Evolutionary conservation across 2,113 vertebrate genomes (phyloP).

Genomic region (Paraplagusia blochii): DNA sequence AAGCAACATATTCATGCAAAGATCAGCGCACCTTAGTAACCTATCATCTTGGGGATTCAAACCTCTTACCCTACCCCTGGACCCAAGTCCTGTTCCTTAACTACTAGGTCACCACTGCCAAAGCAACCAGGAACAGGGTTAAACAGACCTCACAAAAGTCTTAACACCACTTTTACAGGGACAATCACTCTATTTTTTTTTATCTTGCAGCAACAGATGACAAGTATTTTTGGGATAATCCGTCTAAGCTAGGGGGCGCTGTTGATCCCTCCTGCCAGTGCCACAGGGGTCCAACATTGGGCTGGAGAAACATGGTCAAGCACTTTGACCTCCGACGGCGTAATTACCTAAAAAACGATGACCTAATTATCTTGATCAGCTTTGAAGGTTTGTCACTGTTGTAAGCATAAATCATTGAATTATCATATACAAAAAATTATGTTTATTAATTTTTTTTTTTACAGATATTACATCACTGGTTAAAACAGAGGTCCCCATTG

Average conservation of each 20-base stretch:
- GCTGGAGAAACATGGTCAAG: constrained; percentile 70
- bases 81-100: too few relatives aligned
- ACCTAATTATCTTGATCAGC: constrained; percentile 74
- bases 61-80: too few relatives aligned
- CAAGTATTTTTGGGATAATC: constrained; percentile 64
- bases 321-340: constrained; percentile 70
- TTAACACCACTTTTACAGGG: too few relatives aligned
- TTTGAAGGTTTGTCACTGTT: constrained; percentile 64
- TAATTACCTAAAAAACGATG: constrained; percentile 74
- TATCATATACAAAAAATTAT: background rate
- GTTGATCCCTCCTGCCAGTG: constrained; percentile 45
- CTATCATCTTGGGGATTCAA: too few relatives aligned
- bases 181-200: constrained; percentile 3
- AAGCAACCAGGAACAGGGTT: too few relatives aligned
- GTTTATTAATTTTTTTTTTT: constrained; percentile 2
- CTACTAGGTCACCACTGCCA: too few relatives aligned
- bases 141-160: too few relatives aligned
- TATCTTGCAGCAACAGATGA: constrained; percentile 47
- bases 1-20: too few relatives aligned
- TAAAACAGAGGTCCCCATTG: constrained; percentile 70
- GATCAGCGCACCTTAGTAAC: too few relatives aligned
- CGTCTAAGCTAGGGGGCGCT: constrained; percentile 52
- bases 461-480: constrained; percentile 69
- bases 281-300: constrained; percentile 48
- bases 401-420: background rate